Evolutionary conservation across 1,140 invertebrate genomes (phyloP).

Genomic region (Micrasema longulum): DNA sequence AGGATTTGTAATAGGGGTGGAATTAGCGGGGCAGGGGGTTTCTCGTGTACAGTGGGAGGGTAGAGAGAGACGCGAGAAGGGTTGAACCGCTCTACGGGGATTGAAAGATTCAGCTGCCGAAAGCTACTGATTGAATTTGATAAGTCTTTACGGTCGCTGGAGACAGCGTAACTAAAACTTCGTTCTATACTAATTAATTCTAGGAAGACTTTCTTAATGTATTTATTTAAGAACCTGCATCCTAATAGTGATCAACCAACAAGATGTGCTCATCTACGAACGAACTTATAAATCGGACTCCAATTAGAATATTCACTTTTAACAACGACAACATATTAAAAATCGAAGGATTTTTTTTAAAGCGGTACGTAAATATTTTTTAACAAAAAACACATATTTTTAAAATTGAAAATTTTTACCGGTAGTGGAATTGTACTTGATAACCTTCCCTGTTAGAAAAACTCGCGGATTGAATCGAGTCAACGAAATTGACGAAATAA

Average conservation of each 20-base stretch:
- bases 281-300: no score
- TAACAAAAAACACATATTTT: no score
- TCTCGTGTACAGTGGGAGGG: neutral
- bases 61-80: neutral
- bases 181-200: slow-evolving; percentile 6
- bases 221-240: no score
- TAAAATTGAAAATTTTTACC: no score
- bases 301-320: no score
- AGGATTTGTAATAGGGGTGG: slow-evolving; percentile 19
- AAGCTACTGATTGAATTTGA: slow-evolving; percentile 51
- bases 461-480: slow-evolving; percentile 21
- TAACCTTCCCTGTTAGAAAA: neutral
- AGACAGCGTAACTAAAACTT: slow-evolving; percentile 22
- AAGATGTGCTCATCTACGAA: no score
- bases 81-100: slow-evolving; percentile 33
- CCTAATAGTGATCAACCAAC: no score
- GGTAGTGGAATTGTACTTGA: neutral
- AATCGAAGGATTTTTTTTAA: no score
- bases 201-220: no score
- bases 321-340: no score
- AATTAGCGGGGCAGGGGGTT: neutral
- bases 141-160: slow-evolving; percentile 41
- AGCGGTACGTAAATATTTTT: no score
- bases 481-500: slow-evolving; percentile 47
- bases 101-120: slow-evolving; percentile 42